Base-by-base conservation (phyloP, 2,888 invertebrate genomes). In the Anaspis maculata region DNA sequence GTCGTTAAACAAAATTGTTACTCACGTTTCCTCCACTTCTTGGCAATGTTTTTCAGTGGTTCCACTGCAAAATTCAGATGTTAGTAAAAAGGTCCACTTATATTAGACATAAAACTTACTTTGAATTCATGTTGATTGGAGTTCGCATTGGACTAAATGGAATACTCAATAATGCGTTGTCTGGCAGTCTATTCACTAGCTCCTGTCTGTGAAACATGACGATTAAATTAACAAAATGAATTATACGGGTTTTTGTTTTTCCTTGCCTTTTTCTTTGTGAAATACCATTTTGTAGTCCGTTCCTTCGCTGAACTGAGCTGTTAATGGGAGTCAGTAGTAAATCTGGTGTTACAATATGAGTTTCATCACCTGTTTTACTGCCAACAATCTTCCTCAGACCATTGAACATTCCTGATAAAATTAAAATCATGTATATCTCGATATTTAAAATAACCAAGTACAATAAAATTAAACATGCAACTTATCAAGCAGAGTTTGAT, bases 311-410 rank as follows among this genome's bases (percentile, higher is more conserved):
- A 1, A 73, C 70, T 5, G 75, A 74, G 50, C 74, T 71, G 53
- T 72, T 76, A 25, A 76, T 56, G 15, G 82, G 79, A 3, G 78
- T 77, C 41, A 59, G 31, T 27, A 64, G 39, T 32, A 65, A 44
- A 49, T 65, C 65, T 4, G 64, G 64, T 3, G 61, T 56, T 5
- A 52, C 50, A 13, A 44, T 36, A 35, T 42, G 43, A 13, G 49
- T 44, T 12, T 72, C 68, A 21, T 73, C 75, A 43, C 75, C 74
- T 0, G 66, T 45, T 69, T 67, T 70, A 32, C 77, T 79, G 1
- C 79, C 77, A 5, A 86, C 85, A 64, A 86, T 84, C 64, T 83
- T 85, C 51, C 77, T 78, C 14, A 86, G 65, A 3, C 85, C 86
- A 58, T 73, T 82, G 37, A 86, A 72, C 71, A 86, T 79, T 54